Evolutionary conservation across 37 sponge, comb jelly and placozoan genomes (phyloP), one percentile per base, ranked within the genome.

Genomic region (Halichondria panicea): DNA sequence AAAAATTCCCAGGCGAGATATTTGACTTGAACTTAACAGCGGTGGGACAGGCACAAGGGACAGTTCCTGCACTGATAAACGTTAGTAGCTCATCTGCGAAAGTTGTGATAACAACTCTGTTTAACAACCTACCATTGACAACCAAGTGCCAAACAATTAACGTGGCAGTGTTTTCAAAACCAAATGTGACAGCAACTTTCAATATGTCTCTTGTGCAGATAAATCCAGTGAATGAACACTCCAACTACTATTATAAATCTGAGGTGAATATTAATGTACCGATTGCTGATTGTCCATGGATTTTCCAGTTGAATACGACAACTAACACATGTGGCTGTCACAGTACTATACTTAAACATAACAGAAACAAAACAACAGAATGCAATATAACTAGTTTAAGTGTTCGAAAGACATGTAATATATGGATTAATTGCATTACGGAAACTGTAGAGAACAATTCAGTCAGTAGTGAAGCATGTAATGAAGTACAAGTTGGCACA

Each of bases 31-130:
- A 27, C 6, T 57, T 58, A 39, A 42, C n/a, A 6, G 15, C 54
- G 8, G 42, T 72, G 12, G 73, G 73, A 8, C 73, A 72, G 35
- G 28, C 35, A 18, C 22, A 34, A 11, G 73, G 73, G 1, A 5
- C 38, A 12, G 40, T 35, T 32, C 55, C 73, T n/a, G 73, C n/a
- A n/a, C n/a, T n/a, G n/a, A n/a, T n/a, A n/a, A n/a, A n/a, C n/a
- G n/a, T n/a, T n/a, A n/a, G n/a, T n/a, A n/a, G n/a, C n/a, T n/a
- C n/a, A n/a, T n/a, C n/a, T n/a, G n/a, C n/a, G n/a, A n/a, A n/a
- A n/a, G n/a, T n/a, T n/a, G n/a, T n/a, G n/a, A n/a, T n/a, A n/a
- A n/a, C n/a, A n/a, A n/a, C n/a, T n/a, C n/a, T n/a, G n/a, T n/a
- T n/a, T n/a, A n/a, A n/a, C n/a, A n/a, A n/a, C n/a, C n/a, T n/a